A percentile compares a stretch with the other conserved stretches of the same genome.
Evolutionary conservation across 2,888 invertebrate species (phyloP).

Genomic region (Bibio marci): DNA sequence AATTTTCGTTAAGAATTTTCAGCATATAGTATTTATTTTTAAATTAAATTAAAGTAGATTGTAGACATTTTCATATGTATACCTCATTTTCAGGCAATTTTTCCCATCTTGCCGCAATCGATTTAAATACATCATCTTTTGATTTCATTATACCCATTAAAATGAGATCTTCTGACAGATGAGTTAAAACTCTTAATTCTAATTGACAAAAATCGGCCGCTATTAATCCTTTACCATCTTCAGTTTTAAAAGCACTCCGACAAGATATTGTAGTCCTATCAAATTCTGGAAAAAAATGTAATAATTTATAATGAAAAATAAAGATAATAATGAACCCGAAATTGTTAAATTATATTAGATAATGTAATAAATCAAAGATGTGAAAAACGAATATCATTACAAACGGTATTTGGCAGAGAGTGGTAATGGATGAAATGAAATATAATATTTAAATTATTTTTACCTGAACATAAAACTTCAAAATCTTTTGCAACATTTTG

Average conservation of each 20-base stretch:
- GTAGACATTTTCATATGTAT: too few species aligned
- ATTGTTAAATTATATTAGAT: not conserved
- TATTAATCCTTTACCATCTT: constrained; percentile 44
- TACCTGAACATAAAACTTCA: constrained; percentile 28
- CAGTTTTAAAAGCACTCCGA: constrained; percentile 47
- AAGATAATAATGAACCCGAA: not conserved
- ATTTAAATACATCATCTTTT: constrained; percentile 62
- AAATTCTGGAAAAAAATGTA: constrained; percentile 7
- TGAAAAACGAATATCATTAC: too few species aligned
- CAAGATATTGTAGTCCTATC: constrained; percentile 27
- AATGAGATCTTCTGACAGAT: constrained; percentile 61
- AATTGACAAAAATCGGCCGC: constrained; percentile 95
- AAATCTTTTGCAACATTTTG: constrained; percentile 86
- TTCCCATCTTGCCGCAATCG: constrained; percentile 76
- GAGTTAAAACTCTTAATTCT: constrained; percentile 84
- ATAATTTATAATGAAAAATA: not conserved
- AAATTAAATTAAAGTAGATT: too few species aligned
- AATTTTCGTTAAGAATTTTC: not conserved
- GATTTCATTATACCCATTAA: constrained; percentile 49
- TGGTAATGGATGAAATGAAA: too few species aligned
- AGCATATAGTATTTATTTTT: constrained; percentile 19
- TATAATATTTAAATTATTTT: too few species aligned
- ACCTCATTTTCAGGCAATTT: constrained; percentile 39
- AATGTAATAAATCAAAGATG: too few species aligned
- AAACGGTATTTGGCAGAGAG: too few species aligned